Base-by-base conservation (phyloP, 2,797 vertebrate species). In the Enteromius fasciolatus region DNA sequence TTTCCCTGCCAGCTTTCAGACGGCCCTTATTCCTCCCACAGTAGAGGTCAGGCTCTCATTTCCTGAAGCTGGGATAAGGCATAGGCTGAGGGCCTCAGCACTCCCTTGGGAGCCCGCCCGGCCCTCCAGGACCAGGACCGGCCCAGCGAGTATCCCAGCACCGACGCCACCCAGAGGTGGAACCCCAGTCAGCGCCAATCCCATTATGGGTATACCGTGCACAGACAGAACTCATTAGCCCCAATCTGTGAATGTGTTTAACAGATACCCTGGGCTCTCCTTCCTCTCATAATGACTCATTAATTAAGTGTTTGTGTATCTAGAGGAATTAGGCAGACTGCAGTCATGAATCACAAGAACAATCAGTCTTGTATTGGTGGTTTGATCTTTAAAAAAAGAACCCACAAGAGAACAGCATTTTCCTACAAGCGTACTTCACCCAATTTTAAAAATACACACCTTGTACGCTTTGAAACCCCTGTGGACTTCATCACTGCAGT, bases 221-320 rank as follows among this genome's bases (percentile, higher is more conserved):
- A 87, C 84, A 88, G 86, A 87, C 85, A 85, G 88, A 90, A 90
- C 92, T 94, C 91, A 93, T 94, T 94, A 94, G 90, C 89, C 90
- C 52, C 87, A 88, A 91, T 87, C 87, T 41, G 74, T 64, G 66
- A 92, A 92, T 94, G 90, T 94, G 91, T 93, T 94, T 91, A 94
- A 94, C 92, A 93, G 93, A 95, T 92, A 94, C 90, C 85, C 68
- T 92, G 89, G 89, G 88, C 89, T 92, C 89, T 86, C 89, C 86
- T 91, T 93, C 89, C 91, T 94, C 91, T 91, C 93, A 93, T 94
- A 94, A 93, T 92, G 94, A 92, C 90, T 93, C 93, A 93, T 94
- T 95, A 94, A 94, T 93, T 93, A 94, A 88, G 89, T 80, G 91
- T 91, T 93, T 94, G 92, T 93, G 91, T 94, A 90, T 94, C 91